Evolutionary conservation across 2,797 vertebrate species (phyloP).

Genomic region (Knipowitschia caucasica): DNA sequence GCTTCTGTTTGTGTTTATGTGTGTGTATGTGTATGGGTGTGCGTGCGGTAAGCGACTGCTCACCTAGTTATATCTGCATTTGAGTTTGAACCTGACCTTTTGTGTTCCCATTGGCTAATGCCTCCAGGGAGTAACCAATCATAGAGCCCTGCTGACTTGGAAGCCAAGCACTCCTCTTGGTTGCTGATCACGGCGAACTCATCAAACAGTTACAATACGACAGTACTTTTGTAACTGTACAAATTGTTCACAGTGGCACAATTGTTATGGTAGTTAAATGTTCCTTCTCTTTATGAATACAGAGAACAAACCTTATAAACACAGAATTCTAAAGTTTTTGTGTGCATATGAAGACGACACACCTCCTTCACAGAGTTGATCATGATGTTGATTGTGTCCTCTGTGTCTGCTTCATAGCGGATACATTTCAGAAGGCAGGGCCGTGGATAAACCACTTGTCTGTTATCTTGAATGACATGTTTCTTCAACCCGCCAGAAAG

Average conservation of each 20-base stretch:
- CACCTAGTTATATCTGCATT: constrained; percentile 36
- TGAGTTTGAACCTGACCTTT: constrained; percentile 48
- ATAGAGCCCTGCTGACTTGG: constrained; percentile 16
- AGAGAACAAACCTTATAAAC: no score
- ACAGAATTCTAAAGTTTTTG: no score
- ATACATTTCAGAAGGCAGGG: no score
- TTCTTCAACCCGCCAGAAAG: no score
- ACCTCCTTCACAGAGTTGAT: no score
- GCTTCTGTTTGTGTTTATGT: constrained; percentile 9
- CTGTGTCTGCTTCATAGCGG: no score
- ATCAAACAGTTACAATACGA: neutral
- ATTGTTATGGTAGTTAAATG: no score
- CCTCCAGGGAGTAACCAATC: constrained; percentile 53
- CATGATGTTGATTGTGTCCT: no score
- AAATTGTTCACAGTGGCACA: neutral
- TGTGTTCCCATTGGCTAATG: constrained; percentile 31
- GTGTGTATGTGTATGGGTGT: neutral
- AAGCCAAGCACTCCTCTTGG: constrained; percentile 39
- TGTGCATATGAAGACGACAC: no score
- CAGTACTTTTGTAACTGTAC: neutral
- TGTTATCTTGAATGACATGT: no score
- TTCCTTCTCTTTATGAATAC: no score
- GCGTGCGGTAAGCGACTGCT: neutral
- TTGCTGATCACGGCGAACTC: neutral
- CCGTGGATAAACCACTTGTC: no score